Base-by-base conservation (phyloP, 2,888 invertebrate genomes). In the Ctenicera cuprea region DNA sequence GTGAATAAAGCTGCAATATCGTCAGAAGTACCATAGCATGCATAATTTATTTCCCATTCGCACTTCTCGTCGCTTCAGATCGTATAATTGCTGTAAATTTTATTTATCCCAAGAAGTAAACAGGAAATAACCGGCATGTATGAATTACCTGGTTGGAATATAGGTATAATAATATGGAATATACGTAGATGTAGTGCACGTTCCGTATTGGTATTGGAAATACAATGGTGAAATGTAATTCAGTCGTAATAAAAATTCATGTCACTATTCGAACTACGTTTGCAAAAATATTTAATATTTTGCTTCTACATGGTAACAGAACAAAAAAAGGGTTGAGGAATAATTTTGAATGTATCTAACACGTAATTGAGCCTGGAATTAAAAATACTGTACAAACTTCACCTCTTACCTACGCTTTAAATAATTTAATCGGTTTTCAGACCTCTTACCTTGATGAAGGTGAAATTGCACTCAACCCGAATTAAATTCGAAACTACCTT, bases 161-260 rank as follows among this genome's bases (percentile, higher is more conserved):
- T 16, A 43, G 43, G 14, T 14, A n/a, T 45, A 52, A 8, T 7
- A 8, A n/a, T 12, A 22, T 26, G 26, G 26, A 52, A 59, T 38
- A 57, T 57, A 59, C 38, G 22, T 12, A 64, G 41, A 71, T 65
- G 71, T 64, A 38, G 37, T 63, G 16, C 71, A 71, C 71, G 71
- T 71, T 57, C 65, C 63, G 18, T 71, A 71, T 71, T 71, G 64
- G 22, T 63, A 64, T 64, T 33, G 41, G 52, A 65, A 71, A 52
- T 45, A 67, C 67, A 67, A 67, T 33, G 45, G 57, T 7, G 37
- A 54, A 54, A 57, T 54, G 57, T 64, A 37, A 71, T 63, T 63
- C 38, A 20, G 41, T 33, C 38, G 41, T 71, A 37, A 71, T 64
- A 71, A 63, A 71, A 64, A 71, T 71, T 71, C 64, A 50, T 43